Evolutionary conservation across 64 coral and sea anemone genomes (phyloP).

Genomic region (Stichodactyla helianthus): DNA sequence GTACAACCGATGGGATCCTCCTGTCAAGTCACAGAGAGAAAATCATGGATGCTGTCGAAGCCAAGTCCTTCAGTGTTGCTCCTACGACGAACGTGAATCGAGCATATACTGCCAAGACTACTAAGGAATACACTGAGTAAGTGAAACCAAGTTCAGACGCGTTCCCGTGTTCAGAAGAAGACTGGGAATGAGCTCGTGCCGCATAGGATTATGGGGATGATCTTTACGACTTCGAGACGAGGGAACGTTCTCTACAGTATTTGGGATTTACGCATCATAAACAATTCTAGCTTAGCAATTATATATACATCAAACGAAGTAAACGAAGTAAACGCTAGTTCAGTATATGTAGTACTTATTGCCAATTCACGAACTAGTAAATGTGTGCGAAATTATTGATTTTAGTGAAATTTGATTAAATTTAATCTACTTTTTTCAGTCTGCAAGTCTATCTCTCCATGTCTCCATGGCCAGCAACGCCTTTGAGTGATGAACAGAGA

Average conservation of each 20-base stretch:
- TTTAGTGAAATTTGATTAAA: neutral
- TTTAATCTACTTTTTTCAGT: neutral
- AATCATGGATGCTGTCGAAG: neutral
- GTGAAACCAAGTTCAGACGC: neutral
- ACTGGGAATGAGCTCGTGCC: too few relatives aligned
- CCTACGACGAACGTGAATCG: neutral
- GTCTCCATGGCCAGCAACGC: neutral
- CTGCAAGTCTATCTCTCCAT: neutral
- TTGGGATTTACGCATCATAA: too few relatives aligned
- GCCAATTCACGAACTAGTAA: too few relatives aligned
- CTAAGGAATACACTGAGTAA: constrained; percentile 9
- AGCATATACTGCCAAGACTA: neutral
- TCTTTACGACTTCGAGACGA: too few relatives aligned
- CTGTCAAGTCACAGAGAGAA: neutral
- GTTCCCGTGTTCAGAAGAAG: too few relatives aligned
- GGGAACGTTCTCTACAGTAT: too few relatives aligned
- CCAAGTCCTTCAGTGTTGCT: neutral
- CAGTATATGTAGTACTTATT: too few relatives aligned
- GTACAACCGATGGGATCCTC: constrained; percentile 5
- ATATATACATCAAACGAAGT: too few relatives aligned
- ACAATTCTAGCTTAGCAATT: too few relatives aligned
- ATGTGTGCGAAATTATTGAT: neutral
- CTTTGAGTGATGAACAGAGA: neutral
- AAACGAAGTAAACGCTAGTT: too few relatives aligned
- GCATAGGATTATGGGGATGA: too few relatives aligned